Conservation (phyloP, 2,113 vertebrate species). For the Phrynosoma blainvillii region DNA sequence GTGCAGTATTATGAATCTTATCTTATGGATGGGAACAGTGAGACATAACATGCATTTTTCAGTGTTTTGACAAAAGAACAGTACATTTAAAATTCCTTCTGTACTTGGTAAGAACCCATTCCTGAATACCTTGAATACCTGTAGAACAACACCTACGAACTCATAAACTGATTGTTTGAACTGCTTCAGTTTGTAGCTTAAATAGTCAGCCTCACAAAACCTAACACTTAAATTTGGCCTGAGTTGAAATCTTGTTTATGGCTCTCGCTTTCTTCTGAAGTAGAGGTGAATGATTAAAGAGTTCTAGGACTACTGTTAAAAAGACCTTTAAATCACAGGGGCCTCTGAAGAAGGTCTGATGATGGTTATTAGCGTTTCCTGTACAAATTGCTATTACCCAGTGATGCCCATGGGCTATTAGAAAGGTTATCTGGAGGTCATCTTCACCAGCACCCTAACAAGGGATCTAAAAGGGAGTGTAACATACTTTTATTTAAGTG, state of each 20-base stretch:
- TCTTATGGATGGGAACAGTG: conserved; percentile 38
- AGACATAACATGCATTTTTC: conserved; percentile 25
- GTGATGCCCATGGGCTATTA: conserved; percentile 24
- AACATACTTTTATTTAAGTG: not conserved
- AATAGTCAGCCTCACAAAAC: conserved; percentile 33
- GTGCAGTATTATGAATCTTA: not conserved
- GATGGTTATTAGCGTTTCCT: conserved; percentile 47
- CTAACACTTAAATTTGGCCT: not conserved
- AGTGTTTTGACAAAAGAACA: not conserved
- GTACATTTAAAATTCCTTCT: not conserved
- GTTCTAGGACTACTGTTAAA: conserved; percentile 30
- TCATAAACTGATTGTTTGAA: conserved; percentile 27
- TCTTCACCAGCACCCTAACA: conserved; percentile 26
- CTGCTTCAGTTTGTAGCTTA: conserved; percentile 28
- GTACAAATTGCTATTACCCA: conserved; percentile 49
- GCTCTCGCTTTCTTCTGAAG: conserved; percentile 34
- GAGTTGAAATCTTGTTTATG: conserved; percentile 41
- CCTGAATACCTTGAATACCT: conserved; percentile 18
- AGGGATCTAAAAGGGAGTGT: conserved; percentile 7
- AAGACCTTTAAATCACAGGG: conserved; percentile 51
- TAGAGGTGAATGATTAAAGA: conserved; percentile 48
- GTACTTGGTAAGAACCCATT: not conserved
- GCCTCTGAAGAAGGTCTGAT: conserved; percentile 33
- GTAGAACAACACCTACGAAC: not conserved
- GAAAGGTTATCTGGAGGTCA: conserved; percentile 52